Conservation (phyloP, 2,797 vertebrate genomes). For the Melanotaenia trifasciata region DNA sequence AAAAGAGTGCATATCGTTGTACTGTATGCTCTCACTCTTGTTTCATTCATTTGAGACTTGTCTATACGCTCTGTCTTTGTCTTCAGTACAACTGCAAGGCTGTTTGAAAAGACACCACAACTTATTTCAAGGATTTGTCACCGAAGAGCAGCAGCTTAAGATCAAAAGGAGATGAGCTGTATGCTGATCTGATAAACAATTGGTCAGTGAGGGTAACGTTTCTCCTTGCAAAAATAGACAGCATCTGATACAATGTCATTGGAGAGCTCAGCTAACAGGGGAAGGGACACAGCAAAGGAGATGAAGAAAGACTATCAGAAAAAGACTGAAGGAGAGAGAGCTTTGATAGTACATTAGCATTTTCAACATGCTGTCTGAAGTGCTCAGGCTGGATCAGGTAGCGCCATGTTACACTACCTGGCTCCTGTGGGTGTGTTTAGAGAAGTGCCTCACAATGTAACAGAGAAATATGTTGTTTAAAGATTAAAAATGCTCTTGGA, state of each 20-base stretch:
- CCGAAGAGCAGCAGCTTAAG: constrained; percentile 13
- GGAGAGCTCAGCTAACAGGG: constrained; percentile 58
- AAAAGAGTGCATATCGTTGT: constrained; percentile 24
- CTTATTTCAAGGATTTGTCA: constrained; percentile 22
- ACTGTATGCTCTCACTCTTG: constrained; percentile 40
- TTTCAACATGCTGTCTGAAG: constrained; percentile 61
- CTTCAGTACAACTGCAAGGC: neutral
- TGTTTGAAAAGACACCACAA: constrained; percentile 7
- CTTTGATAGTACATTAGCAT: constrained; percentile 67
- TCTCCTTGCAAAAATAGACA: constrained; percentile 53
- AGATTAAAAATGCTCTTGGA: constrained; percentile 33
- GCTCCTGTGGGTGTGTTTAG: constrained; percentile 60
- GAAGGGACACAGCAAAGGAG: constrained; percentile 25
- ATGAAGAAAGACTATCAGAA: constrained; percentile 18
- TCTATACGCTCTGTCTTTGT: constrained; percentile 31
- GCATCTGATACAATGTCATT: constrained; percentile 69
- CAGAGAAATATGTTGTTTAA: constrained; percentile 27
- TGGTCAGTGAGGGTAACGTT: constrained; percentile 49
- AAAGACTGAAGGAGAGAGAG: constrained; percentile 25
- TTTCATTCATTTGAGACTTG: constrained; percentile 41
- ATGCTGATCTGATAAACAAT: constrained; percentile 68
- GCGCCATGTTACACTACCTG: constrained; percentile 55
- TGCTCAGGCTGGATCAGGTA: constrained; percentile 68
- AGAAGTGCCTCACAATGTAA: constrained; percentile 40
- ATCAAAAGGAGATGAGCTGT: constrained; percentile 41